Evolutionary conservation across 2,797 vertebrate genomes (phyloP).

Genomic region (Parauchenoglanis ngamensis): DNA sequence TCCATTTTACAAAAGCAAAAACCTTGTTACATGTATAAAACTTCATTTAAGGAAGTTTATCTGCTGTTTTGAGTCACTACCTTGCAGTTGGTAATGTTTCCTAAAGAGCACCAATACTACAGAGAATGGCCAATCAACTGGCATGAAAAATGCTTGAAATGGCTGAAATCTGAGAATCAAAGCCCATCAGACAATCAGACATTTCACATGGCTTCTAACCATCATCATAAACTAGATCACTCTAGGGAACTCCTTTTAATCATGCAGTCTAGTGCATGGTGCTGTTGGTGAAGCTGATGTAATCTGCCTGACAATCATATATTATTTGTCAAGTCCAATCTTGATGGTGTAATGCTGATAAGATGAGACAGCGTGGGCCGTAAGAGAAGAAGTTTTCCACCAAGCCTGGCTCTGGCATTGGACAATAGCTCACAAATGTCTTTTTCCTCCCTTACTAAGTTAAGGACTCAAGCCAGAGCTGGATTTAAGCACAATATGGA

Average conservation of each 20-base stretch:
- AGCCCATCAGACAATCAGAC: conserved; percentile 59
- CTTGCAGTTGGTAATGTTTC: background rate
- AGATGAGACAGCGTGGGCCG: conserved; percentile 60
- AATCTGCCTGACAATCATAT: conserved; percentile 61
- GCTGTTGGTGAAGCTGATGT: conserved; percentile 32
- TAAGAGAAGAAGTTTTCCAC: conserved; percentile 44
- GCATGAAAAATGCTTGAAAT: conserved; percentile 10
- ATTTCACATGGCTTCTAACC: conserved; percentile 57
- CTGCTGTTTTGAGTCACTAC: background rate
- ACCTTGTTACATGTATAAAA: background rate
- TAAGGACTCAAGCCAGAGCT: background rate
- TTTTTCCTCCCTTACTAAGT: conserved; percentile 28
- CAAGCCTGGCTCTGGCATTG: conserved; percentile 38
- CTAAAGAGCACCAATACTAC: conserved; percentile 34
- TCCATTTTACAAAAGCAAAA: background rate
- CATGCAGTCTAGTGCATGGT: conserved; percentile 69
- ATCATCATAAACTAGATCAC: conserved; percentile 74
- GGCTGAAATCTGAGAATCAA: conserved; percentile 51
- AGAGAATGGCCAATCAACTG: background rate
- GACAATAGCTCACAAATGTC: conserved; percentile 43
- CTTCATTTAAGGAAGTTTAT: background rate
- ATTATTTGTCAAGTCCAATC: conserved; percentile 73
- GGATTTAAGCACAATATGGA: background rate
- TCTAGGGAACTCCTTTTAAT: conserved; percentile 76
- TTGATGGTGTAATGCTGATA: conserved; percentile 64